Conservation (phyloP, 2,888 invertebrate species). For the Thera britannica region DNA sequence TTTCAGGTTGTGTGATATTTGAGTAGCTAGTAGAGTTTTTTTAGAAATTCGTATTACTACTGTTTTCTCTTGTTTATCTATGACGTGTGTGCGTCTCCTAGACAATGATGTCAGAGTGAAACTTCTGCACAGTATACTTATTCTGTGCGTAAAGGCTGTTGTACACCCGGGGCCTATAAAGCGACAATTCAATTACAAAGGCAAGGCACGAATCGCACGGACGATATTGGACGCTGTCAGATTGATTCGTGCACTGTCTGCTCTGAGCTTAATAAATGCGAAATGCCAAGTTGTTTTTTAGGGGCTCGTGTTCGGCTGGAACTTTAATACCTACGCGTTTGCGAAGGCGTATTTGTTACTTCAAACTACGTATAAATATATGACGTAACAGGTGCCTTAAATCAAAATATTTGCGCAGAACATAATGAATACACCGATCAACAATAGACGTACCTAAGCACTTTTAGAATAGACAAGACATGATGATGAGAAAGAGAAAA, state of each 20-base stretch:
- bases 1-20: no score
- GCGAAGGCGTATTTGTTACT: background rate
- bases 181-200: constrained; percentile 68
- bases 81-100: no score
- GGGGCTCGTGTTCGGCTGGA: background rate
- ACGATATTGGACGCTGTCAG: constrained; percentile 46
- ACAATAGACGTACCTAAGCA: no score
- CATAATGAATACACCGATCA: no score
- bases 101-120: background rate
- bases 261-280: constrained; percentile 32
- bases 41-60: no score
- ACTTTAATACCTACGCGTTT: background rate
- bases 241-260: constrained; percentile 48
- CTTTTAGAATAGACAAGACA: no score
- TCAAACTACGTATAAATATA: background rate
- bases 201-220: constrained; percentile 49
- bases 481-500: no score
- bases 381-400: no score
- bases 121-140: constrained; percentile 15
- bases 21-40: no score
- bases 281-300: constrained; percentile 24
- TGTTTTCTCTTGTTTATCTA: no score
- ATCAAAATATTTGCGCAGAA: no score
- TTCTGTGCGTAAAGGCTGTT: constrained; percentile 34
- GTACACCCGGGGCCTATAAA: constrained; percentile 58